Evolutionary conservation across 2,797 vertebrate genomes (phyloP), one percentile per base, ranked within the genome.

Genomic region (Florisuga fusca): DNA sequence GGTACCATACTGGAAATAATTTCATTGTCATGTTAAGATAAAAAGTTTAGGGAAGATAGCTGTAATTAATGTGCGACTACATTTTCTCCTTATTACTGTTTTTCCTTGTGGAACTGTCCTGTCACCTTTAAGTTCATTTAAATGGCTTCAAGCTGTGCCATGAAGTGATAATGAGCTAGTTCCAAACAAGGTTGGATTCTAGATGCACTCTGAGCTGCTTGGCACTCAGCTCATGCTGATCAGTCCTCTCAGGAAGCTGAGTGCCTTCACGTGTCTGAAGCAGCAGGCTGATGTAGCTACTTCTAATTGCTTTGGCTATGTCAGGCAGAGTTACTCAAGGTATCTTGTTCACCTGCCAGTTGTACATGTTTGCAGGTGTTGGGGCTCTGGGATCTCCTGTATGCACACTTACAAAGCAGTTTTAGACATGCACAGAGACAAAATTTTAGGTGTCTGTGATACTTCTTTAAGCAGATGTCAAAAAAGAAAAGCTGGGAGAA

Each of bases 151-250:
- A 26, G 57, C 41, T 22, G 21, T 21, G 53, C 41, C 15, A 9
- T 45, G 34, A 50, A n/a, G 38, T 27, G 53, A 29, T 50, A 63
- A 48, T 34, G 72, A 41, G 67, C 46, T 72, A 69, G 9, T 81
- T 53, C 53, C n/a, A 31, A 22, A 46, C n/a, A 57, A 46, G 50
- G 50, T 64, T 36, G 26, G 31, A 46, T 72, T 68, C 71, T 27
- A 5, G n/a, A 6, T 34, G 38, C 17, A 10, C 11, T 12, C 1
- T n/a, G 58, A 43, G 36, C 43, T 91, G 27, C 43, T 29, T 58
- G 84, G 51, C 58, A 21, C 53, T 87, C 1, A 1, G 13, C 33
- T 75, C 36, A 20, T 0, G 1, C 13, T 2, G 4, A 2, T 50
- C 13, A 17, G 33, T 57, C 73, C 48, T 31, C 71, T 36, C 29